Conservation (phyloP, 2,888 invertebrate species). For the Oxycera nigricornis region DNA sequence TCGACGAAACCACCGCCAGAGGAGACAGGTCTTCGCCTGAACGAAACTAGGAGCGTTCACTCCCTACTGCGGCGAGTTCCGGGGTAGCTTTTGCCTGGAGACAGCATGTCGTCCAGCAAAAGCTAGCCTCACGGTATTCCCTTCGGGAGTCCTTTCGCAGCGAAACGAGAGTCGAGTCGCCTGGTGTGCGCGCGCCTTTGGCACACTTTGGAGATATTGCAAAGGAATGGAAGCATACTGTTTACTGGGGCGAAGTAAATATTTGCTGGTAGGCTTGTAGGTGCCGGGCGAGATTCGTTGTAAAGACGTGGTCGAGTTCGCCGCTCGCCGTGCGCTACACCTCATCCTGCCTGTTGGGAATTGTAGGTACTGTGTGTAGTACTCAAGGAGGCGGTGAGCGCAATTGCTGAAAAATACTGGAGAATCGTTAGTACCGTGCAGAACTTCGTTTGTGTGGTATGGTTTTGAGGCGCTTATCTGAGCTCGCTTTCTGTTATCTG, state of each 20-base stretch:
- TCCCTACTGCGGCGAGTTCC: neutral
- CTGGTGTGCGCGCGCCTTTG: constrained; percentile 14
- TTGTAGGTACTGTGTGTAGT: constrained; percentile 38
- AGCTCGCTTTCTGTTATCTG: neutral
- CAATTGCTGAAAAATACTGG: constrained; percentile 48
- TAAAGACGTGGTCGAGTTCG: constrained; percentile 17
- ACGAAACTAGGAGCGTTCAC: neutral
- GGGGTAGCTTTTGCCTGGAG: neutral
- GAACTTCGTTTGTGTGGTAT: constrained; percentile 47
- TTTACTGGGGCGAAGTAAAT: constrained; percentile 24
- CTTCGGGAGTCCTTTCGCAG: neutral
- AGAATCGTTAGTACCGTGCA: constrained; percentile 47
- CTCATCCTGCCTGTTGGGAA: constrained; percentile 33
- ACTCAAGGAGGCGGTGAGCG: constrained; percentile 41
- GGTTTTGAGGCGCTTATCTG: constrained; percentile 38
- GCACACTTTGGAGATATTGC: neutral
- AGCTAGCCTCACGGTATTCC: neutral
- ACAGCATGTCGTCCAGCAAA: constrained; percentile 12
- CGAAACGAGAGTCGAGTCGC: neutral
- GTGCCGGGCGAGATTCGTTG: neutral
- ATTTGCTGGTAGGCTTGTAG: neutral
- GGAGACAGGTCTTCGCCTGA: neutral
- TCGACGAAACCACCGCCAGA: neutral
- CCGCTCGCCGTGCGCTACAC: constrained; percentile 21
- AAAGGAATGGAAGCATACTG: neutral